These are phyloP conservation scores for Oceanodroma leucorhoa DNA, from an alignment of 2,797 vertebrate species.

Conservation along the genomic window DNA sequence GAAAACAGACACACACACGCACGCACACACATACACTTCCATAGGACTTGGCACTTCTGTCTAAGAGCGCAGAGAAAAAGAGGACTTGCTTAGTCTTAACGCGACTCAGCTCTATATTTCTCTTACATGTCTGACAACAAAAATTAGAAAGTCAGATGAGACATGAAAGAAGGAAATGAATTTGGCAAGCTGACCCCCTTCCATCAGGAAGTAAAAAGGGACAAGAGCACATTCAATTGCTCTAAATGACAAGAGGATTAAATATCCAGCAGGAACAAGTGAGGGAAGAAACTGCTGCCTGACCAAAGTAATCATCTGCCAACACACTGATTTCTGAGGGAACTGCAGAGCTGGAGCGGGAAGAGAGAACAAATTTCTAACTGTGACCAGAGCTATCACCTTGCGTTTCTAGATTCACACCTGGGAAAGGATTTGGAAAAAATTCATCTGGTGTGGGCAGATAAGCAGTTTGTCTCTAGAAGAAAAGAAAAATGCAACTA, in stretches of 20 bases:
- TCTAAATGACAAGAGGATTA: neutral
- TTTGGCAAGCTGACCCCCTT: neutral
- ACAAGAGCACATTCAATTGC: neutral
- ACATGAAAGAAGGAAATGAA: neutral
- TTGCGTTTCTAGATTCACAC: neutral
- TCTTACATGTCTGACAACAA: neutral
- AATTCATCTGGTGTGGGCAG: neutral
- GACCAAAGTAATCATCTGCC: neutral
- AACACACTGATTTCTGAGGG: neutral
- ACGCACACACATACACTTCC: accelerated
- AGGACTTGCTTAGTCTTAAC: neutral
- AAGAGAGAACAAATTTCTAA: neutral
- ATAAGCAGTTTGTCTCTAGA: neutral
- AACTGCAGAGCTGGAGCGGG: neutral
- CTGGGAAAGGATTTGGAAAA: neutral
- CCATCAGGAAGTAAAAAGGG: neutral
- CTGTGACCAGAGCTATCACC: neutral
- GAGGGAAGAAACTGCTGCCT: neutral
- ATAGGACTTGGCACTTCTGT: neutral
- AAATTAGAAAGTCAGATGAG: neutral
- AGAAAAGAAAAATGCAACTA: neutral
- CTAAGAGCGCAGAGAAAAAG: neutral
- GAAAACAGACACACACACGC: neutral
- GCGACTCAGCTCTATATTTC: neutral
- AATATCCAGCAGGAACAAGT: neutral